A percentile compares a stretch with the other conserved stretches of the same genome.
phyloP scores from a whole-genome alignment of 2,113 vertebrate species.

The Ancistrus triradiatus region DNA sequence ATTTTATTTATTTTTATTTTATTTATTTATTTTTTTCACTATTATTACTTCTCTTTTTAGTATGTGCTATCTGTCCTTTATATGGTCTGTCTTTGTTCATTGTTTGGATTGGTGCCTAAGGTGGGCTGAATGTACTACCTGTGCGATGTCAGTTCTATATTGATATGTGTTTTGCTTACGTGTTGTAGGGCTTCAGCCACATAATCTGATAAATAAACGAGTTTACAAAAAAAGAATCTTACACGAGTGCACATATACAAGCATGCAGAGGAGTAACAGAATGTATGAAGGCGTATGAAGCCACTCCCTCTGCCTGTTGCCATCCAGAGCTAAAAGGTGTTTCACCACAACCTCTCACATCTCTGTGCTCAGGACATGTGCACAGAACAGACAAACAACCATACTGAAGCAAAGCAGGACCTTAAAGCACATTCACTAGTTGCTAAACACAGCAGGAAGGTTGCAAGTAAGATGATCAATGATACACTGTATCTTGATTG shows the following conservation, averaged over 20 bases:
- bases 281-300: constrained; percentile 40
- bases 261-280: constrained; percentile 19
- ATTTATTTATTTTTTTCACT: too few relatives aligned
- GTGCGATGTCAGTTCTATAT: too few relatives aligned
- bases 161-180: too few relatives aligned
- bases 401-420: not conserved
- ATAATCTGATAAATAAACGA: not conserved
- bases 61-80: too few relatives aligned
- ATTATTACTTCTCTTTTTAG: too few relatives aligned
- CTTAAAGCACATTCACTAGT: not conserved
- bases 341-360: constrained; percentile 16
- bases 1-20: too few relatives aligned
- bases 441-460: not conserved
- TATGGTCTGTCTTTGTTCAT: too few relatives aligned
- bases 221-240: not conserved
- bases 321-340: constrained; percentile 36
- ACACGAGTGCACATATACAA: constrained; percentile 11
- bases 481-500: too few relatives aligned
- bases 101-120: too few relatives aligned
- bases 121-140: too few relatives aligned
- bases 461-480: too few relatives aligned
- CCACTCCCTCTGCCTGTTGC: constrained; percentile 24
- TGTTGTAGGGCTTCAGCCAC: not conserved
- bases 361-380: constrained; percentile 17
- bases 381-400: not conserved